Conservation (phyloP, 2,113 vertebrate genomes). For the Chaenogobius annularis region DNA sequence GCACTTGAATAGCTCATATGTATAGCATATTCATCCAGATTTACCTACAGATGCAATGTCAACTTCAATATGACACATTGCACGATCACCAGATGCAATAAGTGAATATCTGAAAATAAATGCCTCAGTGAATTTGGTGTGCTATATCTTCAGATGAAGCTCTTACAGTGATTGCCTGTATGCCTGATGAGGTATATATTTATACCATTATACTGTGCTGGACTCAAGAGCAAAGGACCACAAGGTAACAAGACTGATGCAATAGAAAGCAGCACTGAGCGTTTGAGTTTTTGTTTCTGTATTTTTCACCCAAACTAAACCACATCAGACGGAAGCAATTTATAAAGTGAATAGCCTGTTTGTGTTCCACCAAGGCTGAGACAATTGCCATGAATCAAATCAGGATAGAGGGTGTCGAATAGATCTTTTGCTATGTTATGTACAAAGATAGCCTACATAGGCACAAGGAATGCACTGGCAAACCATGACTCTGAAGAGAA, state of each 20-base stretch:
- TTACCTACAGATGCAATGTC: background rate
- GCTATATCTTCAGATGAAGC: conserved; percentile 24
- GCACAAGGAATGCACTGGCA: conserved; percentile 13
- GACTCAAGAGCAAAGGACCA: background rate
- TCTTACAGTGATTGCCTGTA: conserved; percentile 41
- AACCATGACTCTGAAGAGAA: conserved; percentile 28
- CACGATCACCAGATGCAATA: background rate
- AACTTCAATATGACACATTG: too few relatives aligned
- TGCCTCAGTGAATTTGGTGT: background rate
- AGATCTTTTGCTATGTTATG: conserved; percentile 6
- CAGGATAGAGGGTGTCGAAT: background rate
- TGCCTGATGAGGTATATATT: conserved; percentile 6
- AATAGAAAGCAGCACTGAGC: conserved; percentile 45
- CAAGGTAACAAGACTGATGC: conserved; percentile 38
- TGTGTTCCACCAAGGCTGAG: conserved; percentile 17
- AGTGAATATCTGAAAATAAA: background rate
- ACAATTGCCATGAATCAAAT: conserved; percentile 22
- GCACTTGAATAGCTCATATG: too few relatives aligned
- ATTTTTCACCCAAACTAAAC: conserved; percentile 10
- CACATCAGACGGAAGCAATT: conserved; percentile 9
- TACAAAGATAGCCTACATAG: conserved; percentile 14
- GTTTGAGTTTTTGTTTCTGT: conserved; percentile 11
- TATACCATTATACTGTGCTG: background rate
- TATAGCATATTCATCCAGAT: background rate
- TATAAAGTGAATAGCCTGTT: conserved; percentile 8